Percentiles rank a stretch among this genome's conserved stretches.
phyloP scores from a whole-genome alignment of 1,140 invertebrate genomes.

The Diorhabda carinulata region DNA sequence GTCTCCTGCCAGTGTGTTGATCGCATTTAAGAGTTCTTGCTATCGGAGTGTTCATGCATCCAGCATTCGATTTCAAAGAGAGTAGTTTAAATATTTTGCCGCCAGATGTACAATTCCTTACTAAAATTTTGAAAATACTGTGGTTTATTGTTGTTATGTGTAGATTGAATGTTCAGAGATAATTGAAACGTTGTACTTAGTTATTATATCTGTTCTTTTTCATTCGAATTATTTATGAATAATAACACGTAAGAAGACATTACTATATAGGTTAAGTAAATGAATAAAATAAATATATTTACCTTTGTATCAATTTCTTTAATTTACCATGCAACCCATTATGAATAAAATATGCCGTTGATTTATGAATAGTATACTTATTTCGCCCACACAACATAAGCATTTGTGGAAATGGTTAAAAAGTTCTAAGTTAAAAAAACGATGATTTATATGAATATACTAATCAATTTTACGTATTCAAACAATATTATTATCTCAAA shows the following conservation, averaged over 20 bases:
- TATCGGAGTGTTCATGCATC: constrained; percentile 40
- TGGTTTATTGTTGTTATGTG: constrained; percentile 21
- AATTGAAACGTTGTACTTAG: constrained; percentile 24
- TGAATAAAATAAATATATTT: constrained; percentile 34
- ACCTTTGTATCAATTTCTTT: constrained; percentile 22
- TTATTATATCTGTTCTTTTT: constrained; percentile 24
- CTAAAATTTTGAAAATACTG: constrained; percentile 20
- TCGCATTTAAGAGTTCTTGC: constrained; percentile 42
- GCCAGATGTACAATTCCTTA: constrained; percentile 45
- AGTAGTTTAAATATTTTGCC: constrained; percentile 35
- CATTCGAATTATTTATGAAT: constrained; percentile 26
- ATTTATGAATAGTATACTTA: too few relatives aligned
- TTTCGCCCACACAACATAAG: too few relatives aligned
- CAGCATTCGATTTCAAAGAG: constrained; percentile 35
- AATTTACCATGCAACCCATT: background rate
- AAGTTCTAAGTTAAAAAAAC: too few relatives aligned
- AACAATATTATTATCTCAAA: too few relatives aligned
- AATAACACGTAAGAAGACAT: constrained; percentile 27
- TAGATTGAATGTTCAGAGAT: constrained; percentile 28
- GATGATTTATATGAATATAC: too few relatives aligned
- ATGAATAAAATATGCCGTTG: background rate
- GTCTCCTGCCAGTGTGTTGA: constrained; percentile 42
- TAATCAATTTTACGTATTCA: too few relatives aligned
- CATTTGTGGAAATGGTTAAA: too few relatives aligned
- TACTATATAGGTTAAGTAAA: constrained; percentile 21